Percentiles rank a stretch among this genome's conserved stretches.
These are phyloP conservation scores for Phragmatobia fuliginosa DNA, from an alignment of 2,888 invertebrate species.

Conservation along the genomic window DNA sequence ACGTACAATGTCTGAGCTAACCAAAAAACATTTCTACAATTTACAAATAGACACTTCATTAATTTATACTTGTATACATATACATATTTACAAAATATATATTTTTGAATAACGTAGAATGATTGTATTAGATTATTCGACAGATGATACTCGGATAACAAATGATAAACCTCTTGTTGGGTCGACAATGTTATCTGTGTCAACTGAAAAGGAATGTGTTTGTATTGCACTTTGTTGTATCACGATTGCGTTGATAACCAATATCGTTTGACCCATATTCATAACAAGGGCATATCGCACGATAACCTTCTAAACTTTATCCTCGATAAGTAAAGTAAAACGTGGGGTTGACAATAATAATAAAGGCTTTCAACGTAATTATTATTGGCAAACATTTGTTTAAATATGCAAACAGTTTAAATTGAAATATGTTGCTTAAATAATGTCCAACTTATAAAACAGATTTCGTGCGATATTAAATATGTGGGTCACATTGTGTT, in stretches of 20 bases:
- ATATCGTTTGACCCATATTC: constrained; percentile 60
- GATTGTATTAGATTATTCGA: neutral
- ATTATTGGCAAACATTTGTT: constrained; percentile 4
- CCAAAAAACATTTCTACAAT: no score
- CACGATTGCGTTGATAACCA: constrained; percentile 45
- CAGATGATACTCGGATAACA: constrained; percentile 20
- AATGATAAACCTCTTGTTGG: constrained; percentile 22
- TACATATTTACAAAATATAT: no score
- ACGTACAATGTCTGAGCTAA: no score
- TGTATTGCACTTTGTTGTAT: constrained; percentile 34
- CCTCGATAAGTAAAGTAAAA: constrained; percentile 10
- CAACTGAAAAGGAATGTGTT: constrained; percentile 38
- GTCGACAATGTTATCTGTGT: constrained; percentile 43
- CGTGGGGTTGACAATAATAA: neutral
- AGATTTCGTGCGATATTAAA: neutral
- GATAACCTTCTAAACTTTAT: constrained; percentile 28
- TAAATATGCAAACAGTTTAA: constrained; percentile 5
- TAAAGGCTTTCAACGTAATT: constrained; percentile 1
- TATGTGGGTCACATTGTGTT: neutral
- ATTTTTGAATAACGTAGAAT: neutral
- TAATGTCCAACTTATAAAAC: constrained; percentile 3
- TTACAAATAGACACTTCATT: no score
- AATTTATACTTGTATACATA: no score
- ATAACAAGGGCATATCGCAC: constrained; percentile 43
- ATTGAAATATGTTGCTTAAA: constrained; percentile 2